Conservation (phyloP, 2,113 vertebrate genomes). For the Platanista minor region DNA sequence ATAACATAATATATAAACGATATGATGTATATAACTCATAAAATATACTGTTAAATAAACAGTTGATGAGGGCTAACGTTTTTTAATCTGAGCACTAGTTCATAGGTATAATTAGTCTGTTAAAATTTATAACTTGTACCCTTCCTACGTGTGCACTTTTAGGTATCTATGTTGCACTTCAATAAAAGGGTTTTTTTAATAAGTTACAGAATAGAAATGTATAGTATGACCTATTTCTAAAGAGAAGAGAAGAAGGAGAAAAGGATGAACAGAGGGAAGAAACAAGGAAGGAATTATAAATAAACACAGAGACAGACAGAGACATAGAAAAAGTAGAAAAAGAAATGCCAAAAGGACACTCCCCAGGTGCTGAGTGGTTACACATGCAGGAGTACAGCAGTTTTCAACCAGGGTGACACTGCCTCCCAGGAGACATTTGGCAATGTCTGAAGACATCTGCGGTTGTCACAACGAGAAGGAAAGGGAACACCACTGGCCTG, state of each 20-base stretch:
- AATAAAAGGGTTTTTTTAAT: not conserved
- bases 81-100: not conserved
- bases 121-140: not conserved
- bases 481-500: fast-evolving
- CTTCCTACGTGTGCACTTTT: not conserved
- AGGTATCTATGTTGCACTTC: not conserved
- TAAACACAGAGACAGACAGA: not conserved
- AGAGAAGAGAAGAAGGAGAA: not conserved
- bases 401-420: not conserved
- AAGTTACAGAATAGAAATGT: not conserved
- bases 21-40: not conserved
- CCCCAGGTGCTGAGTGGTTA: too few relatives aligned
- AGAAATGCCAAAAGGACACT: not conserved
- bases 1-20: not conserved
- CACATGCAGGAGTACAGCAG: not conserved
- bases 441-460: not conserved
- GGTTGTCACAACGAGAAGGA: not conserved
- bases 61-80: not conserved
- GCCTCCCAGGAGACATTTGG: not conserved
- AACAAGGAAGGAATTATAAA: not conserved
- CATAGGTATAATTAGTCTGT: not conserved
- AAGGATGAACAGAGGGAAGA: not conserved
- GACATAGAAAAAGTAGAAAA: not conserved
- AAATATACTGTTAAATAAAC: not conserved
- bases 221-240: not conserved